Base-by-base conservation (phyloP, 1,140 invertebrate species). In the Cepaea nemoralis region DNA sequence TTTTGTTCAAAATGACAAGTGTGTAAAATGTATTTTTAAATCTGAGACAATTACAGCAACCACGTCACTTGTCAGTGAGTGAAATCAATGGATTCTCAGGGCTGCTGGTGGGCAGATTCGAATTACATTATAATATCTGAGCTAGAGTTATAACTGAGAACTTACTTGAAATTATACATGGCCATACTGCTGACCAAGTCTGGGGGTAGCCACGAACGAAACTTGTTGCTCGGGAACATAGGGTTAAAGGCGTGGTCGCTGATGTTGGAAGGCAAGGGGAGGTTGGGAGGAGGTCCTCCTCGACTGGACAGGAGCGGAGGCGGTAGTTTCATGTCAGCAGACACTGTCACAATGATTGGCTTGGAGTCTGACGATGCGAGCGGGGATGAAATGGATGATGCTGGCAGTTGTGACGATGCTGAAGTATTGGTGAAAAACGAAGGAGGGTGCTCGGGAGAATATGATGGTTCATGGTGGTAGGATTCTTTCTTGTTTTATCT, bases 181-280 rank as follows among this genome's bases (percentile, higher is more conserved):
- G 78, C 67, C 66, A 80, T 45, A 45, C 39, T 55, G 42, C 66
- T 77, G 59, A 45, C 50, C 3, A 90, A 84, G 67, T 83, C 84
- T 55, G 85, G 85, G 75, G 85, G 86, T 45, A 89, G 81, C 85
- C 88, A 88, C 42, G 79, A 83, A 31, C 55, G 45, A 59, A 85
- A 35, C 67, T 83, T 83, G 69, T 42, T 40, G 40, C 37, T 80
- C 40, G 76, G 75, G 48, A 80, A 85, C 69, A 83, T 70, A n/a
- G 84, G 84, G 39, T 75, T 82, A 70, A 83, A 86, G 73, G 85
- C 85, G 70, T 84, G 85, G 75, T 86, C 85, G 74, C 85, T 83
- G 73, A 84, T 83, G 80, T 85, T 85, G 77, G 84, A 85, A 71
- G 85, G 66, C 27, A 76, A 77, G 31, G 82, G 76, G 59, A 77